phyloP scores from a whole-genome alignment of 2,888 invertebrate species.

The Syritta pipiens region DNA sequence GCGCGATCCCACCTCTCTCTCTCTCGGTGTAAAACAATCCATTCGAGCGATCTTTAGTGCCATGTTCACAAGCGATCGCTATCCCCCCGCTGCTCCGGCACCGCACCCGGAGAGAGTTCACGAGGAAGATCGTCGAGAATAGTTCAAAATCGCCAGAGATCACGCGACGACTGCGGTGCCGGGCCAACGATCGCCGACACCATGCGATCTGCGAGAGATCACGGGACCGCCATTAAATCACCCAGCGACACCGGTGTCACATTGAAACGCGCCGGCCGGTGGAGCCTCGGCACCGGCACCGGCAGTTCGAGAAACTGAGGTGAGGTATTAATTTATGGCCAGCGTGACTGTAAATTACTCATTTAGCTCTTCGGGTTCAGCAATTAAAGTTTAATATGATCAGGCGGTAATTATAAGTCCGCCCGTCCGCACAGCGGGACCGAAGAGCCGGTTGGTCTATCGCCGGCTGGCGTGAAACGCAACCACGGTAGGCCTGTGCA shows the following conservation, averaged over 20 bases:
- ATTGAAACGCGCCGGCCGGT: not conserved
- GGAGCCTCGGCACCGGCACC: not conserved
- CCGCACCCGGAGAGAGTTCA: no score
- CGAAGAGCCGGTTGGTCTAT: constrained; percentile 10
- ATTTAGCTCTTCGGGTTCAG: constrained; percentile 57
- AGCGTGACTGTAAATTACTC: constrained; percentile 64
- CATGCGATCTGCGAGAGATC: constrained; percentile 29
- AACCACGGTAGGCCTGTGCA: constrained; percentile 33
- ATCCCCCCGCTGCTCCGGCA: constrained; percentile 30
- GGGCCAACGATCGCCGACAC: constrained; percentile 30
- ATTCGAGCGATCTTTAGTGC: constrained; percentile 67
- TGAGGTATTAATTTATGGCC: constrained; percentile 63
- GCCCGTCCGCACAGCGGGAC: constrained; percentile 37
- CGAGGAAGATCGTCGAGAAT: no score
- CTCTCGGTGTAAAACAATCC: constrained; percentile 57
- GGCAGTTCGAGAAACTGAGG: not conserved
- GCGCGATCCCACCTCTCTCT: constrained; percentile 32
- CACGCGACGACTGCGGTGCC: constrained; percentile 55
- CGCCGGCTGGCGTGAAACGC: constrained; percentile 8
- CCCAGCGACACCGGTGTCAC: constrained; percentile 53
- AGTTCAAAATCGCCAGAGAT: constrained; percentile 61
- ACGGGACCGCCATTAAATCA: constrained; percentile 55
- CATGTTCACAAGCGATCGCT: constrained; percentile 68
- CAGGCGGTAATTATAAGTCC: constrained; percentile 61
- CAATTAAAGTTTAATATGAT: constrained; percentile 66